Percentiles rank a stretch among this genome's conserved stretches.
Evolutionary conservation across 2,888 invertebrate species (phyloP).

Genomic region (Oscheius sp.): DNA sequence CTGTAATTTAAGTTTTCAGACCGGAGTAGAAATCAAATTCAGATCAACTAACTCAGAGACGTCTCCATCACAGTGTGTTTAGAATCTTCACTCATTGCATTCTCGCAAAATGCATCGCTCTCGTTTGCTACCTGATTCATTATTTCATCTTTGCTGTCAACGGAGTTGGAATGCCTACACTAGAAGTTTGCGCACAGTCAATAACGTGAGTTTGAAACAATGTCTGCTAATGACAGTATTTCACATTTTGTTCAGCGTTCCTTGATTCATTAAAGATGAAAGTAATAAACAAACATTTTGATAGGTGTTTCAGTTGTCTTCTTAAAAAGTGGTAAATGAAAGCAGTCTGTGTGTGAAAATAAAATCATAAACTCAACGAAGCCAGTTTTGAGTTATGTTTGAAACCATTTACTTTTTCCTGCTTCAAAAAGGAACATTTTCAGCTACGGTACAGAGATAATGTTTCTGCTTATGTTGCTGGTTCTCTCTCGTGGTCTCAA

Average conservation of each 20-base stretch:
- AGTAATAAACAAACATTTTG: not conserved
- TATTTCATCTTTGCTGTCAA: conserved; percentile 84
- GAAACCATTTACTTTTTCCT: too few relatives aligned
- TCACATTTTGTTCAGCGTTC: not conserved
- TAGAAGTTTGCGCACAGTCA: conserved; percentile 75
- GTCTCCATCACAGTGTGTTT: conserved; percentile 48
- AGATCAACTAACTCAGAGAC: conserved; percentile 44
- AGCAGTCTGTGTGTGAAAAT: too few relatives aligned
- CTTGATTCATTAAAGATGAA: not conserved
- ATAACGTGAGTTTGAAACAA: conserved; percentile 44
- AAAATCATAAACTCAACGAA: too few relatives aligned
- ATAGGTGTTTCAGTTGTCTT: too few relatives aligned
- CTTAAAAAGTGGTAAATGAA: too few relatives aligned
- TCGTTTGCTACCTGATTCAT: conserved; percentile 75
- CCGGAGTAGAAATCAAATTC: not conserved
- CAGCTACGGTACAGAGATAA: conserved; percentile 47
- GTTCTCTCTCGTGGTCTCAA: conserved; percentile 50
- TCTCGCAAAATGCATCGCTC: conserved; percentile 40
- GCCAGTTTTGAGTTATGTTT: too few relatives aligned
- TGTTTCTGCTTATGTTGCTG: conserved; percentile 46
- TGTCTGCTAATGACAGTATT: not conserved
- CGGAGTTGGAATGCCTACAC: conserved; percentile 79
- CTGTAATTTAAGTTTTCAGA: conserved; percentile 30
- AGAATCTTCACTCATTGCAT: conserved; percentile 46
- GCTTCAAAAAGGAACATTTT: conserved; percentile 3